Evolutionary conservation across 2,797 vertebrate species (phyloP).

Genomic region (Menidia menidia): DNA sequence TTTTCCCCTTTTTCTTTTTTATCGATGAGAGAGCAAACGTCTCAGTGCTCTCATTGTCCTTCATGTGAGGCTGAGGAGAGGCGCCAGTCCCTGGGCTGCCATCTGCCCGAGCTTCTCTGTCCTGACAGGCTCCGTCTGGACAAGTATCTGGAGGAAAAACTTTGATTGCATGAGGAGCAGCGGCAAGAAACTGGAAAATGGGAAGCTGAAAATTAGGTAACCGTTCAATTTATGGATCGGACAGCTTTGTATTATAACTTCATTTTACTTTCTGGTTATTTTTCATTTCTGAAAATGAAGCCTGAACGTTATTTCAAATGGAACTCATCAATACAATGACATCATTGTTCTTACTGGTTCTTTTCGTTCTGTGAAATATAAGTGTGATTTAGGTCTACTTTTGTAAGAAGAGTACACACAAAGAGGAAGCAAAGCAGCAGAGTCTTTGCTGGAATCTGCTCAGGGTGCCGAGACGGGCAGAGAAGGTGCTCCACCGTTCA

Average conservation of each 20-base stretch:
- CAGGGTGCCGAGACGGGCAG: background rate
- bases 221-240: slow-evolving; percentile 8
- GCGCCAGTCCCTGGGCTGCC: slow-evolving; percentile 22
- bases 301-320: background rate
- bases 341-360: slow-evolving; percentile 5
- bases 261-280: slow-evolving; percentile 5
- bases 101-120: slow-evolving; percentile 30
- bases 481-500: background rate
- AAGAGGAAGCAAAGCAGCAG: background rate
- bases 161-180: slow-evolving; percentile 38
- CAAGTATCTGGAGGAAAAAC: slow-evolving; percentile 20
- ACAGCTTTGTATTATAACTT: slow-evolving; percentile 9
- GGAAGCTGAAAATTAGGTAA: slow-evolving; percentile 47
- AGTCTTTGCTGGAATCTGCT: slow-evolving; percentile 6
- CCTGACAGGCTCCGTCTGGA: slow-evolving; percentile 18
- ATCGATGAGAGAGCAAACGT: slow-evolving; percentile 22
- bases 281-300: background rate
- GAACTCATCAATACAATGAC: slow-evolving; percentile 6
- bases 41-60: slow-evolving; percentile 61
- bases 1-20: background rate
- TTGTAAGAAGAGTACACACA: slow-evolving; percentile 5
- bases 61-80: slow-evolving; percentile 44
- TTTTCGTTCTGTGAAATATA: background rate
- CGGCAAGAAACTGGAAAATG: slow-evolving; percentile 19
- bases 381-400: slow-evolving; percentile 20